A percentile compares a stretch with the other conserved stretches of the same genome.
These are phyloP conservation scores for Bos taurus DNA, from an alignment of 2,113 vertebrate genomes.

Conservation along the genomic window DNA sequence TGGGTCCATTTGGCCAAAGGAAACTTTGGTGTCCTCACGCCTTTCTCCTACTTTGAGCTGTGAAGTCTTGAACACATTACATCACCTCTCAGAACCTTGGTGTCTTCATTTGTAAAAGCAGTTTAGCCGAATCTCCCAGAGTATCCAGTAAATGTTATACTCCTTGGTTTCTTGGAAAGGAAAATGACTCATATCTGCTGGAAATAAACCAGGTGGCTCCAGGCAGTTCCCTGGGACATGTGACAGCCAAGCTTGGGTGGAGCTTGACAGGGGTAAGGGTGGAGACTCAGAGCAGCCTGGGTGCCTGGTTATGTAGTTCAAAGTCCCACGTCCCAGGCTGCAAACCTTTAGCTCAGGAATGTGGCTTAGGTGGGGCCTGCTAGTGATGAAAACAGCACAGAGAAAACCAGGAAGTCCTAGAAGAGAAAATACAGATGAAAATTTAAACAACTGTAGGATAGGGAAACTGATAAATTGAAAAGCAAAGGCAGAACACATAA, in stretches of 20 bases:
- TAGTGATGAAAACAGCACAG: neutral
- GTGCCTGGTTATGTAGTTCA: neutral
- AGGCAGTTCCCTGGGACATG: constrained; percentile 5
- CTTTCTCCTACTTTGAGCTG: neutral
- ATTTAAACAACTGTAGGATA: neutral
- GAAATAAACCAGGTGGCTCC: constrained; percentile 50
- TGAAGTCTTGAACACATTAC: constrained; percentile 1
- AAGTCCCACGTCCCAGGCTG: neutral
- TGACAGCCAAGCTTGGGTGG: constrained; percentile 35
- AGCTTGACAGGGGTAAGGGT: neutral
- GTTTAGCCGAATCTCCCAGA: constrained; percentile 39
- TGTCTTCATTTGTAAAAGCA: constrained; percentile 26
- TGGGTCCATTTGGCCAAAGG: neutral
- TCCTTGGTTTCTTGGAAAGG: constrained; percentile 64
- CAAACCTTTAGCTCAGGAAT: constrained; percentile 35
- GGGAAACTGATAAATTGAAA: neutral
- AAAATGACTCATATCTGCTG: constrained; percentile 68
- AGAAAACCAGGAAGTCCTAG: neutral
- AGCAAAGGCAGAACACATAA: neutral
- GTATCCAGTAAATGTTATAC: constrained; percentile 53
- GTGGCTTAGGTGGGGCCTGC: neutral
- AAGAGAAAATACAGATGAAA: neutral
- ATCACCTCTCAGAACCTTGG: constrained; percentile 24
- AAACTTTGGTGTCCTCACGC: neutral
- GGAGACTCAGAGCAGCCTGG: neutral